A percentile compares a stretch with the other conserved stretches of the same genome.
Evolutionary conservation across 2,888 invertebrate species (phyloP).

Genomic region (Caenorhabditis afra): DNA sequence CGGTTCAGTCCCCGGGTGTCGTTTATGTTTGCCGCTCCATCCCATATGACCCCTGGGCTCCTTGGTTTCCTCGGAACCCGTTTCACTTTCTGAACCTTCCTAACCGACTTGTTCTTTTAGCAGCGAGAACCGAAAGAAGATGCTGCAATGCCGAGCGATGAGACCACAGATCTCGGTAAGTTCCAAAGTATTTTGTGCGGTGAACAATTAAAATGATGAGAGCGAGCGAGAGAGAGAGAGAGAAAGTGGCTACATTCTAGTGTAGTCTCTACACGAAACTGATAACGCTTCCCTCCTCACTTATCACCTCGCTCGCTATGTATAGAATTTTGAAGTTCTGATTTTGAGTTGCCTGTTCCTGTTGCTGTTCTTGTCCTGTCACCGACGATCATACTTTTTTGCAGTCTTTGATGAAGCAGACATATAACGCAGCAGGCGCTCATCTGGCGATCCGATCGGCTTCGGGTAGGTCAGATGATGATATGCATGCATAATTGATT

Average conservation of each 20-base stretch:
- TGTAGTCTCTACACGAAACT: slow-evolving; percentile 37
- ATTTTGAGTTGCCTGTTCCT: slow-evolving; percentile 10
- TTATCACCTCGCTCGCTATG: slow-evolving; percentile 10
- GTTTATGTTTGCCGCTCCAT: slow-evolving; percentile 23
- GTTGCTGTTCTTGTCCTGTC: not conserved
- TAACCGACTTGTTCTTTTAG: not conserved
- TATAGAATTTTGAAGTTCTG: too few species aligned
- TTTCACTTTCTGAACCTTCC: not conserved
- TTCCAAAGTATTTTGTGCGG: slow-evolving; percentile 19
- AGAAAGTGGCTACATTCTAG: slow-evolving; percentile 31
- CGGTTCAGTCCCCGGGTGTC: too few species aligned
- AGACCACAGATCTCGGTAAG: slow-evolving; percentile 45
- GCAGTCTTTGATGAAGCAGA: slow-evolving; percentile 45
- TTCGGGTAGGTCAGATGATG: slow-evolving; percentile 15
- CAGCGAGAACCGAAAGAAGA: slow-evolving; percentile 1
- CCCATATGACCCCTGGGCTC: slow-evolving; percentile 27
- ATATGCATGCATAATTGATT: too few species aligned
- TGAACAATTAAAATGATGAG: slow-evolving; percentile 17
- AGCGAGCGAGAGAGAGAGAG: not conserved
- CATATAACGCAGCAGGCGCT: slow-evolving; percentile 7
- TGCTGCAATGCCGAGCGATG: slow-evolving; percentile 29
- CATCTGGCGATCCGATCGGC: slow-evolving; percentile 23
- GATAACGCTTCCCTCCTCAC: slow-evolving; percentile 33
- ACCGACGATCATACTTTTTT: slow-evolving; percentile 13
- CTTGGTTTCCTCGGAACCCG: slow-evolving; percentile 1